phyloP scores from a whole-genome alignment of 1,140 invertebrate genomes.

The Platyura marginata region DNA sequence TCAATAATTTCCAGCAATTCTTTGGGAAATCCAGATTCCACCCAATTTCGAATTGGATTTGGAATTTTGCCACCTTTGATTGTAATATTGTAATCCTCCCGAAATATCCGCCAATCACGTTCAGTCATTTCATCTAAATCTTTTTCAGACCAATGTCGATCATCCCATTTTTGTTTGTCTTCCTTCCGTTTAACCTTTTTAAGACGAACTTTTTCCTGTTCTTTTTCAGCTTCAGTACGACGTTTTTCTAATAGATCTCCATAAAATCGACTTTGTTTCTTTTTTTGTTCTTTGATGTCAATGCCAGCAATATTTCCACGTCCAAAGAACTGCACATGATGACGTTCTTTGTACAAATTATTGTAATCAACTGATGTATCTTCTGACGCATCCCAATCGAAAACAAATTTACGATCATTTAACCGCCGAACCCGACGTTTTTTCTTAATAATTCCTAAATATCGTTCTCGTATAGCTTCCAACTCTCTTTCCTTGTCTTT shows the following conservation, averaged over 20 bases:
- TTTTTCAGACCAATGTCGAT: conserved; percentile 98
- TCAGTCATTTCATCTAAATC: conserved; percentile 90
- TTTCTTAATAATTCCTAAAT: conserved; percentile 87
- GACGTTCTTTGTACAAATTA: conserved; percentile 86
- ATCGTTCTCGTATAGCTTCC: conserved; percentile 86
- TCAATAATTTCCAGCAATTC: conserved; percentile 92
- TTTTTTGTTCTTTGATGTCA: conserved; percentile 92
- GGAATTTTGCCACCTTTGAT: conserved; percentile 97
- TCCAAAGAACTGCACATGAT: conserved; percentile 95
- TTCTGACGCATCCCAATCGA: conserved; percentile 98
- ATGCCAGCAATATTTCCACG: conserved; percentile 95
- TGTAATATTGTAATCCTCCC: conserved; percentile 98
- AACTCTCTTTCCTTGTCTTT: conserved; percentile 84
- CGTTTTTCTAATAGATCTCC: conserved; percentile 88
- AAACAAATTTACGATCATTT: conserved; percentile 98
- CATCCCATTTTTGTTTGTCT: conserved; percentile 98
- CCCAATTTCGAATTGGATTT: conserved; percentile 89
- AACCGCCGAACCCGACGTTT: conserved; percentile 78
- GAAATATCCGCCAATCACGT: conserved; percentile 98
- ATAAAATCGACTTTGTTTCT: conserved; percentile 96
- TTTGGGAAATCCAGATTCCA: conserved; percentile 77
- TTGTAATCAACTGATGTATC: conserved; percentile 98
- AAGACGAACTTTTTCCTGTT: conserved; percentile 86
- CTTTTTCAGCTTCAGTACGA: conserved; percentile 91
- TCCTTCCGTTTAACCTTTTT: conserved; percentile 91